A percentile compares a stretch with the other conserved stretches of the same genome.
Evolutionary conservation across 2,797 vertebrate genomes (phyloP).

Genomic region (Rhodeus uyekii): DNA sequence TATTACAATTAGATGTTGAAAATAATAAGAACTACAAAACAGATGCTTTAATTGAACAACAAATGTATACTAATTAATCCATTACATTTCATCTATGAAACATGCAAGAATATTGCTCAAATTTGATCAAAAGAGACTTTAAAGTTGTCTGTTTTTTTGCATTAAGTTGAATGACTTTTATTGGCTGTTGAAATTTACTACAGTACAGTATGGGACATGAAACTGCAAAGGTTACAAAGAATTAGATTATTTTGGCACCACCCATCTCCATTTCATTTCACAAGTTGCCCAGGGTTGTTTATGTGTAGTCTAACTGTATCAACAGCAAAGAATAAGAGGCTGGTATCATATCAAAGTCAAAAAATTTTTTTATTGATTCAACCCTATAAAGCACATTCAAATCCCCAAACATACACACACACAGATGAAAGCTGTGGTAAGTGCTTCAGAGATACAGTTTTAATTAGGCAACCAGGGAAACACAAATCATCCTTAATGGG

Average conservation of each 20-base stretch:
- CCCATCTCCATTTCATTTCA: neutral
- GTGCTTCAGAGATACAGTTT: constrained; percentile 71
- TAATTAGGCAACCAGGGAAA: constrained; percentile 80
- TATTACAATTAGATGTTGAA: constrained; percentile 47
- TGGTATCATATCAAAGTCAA: neutral
- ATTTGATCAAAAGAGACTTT: neutral
- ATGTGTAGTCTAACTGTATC: neutral
- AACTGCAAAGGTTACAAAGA: neutral
- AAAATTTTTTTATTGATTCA: neutral
- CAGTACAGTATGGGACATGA: neutral
- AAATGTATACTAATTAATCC: neutral
- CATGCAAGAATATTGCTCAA: neutral
- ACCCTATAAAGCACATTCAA: constrained; percentile 13
- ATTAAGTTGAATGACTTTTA: neutral
- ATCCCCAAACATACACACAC: constrained; percentile 48
- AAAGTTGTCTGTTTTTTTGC: neutral
- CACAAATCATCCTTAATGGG: constrained; percentile 73
- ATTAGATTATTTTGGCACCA: neutral
- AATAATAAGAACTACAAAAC: constrained; percentile 28
- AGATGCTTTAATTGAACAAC: constrained; percentile 2
- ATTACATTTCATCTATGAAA: neutral
- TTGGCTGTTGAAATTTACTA: neutral
- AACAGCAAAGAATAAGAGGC: neutral
- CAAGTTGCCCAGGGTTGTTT: neutral
- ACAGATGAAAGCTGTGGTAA: constrained; percentile 72